These are phyloP conservation scores for Mycalesis mineus DNA, from an alignment of 2,888 invertebrate species.

Conservation along the genomic window DNA sequence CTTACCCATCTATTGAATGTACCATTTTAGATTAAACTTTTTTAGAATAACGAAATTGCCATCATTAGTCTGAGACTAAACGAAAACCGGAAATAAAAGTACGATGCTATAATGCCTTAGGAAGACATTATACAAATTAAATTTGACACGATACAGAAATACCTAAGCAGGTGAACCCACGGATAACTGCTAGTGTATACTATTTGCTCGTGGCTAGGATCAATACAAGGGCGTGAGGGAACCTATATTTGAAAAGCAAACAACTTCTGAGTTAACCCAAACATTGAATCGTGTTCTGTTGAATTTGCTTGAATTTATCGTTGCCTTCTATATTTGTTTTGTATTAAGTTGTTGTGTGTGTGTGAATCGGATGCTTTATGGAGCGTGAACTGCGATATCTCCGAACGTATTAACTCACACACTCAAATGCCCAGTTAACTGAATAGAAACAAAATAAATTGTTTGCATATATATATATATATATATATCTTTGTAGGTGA, in stretches of 20 bases:
- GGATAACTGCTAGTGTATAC: neutral
- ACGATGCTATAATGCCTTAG: too few species aligned
- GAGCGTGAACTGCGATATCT: conserved; percentile 54
- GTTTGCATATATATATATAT: too few species aligned
- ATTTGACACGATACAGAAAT: too few species aligned
- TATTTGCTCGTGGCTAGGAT: conserved; percentile 27
- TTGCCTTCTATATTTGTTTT: conserved; percentile 45
- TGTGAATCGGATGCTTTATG: conserved; percentile 47
- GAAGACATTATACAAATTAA: too few species aligned
- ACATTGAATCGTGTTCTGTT: conserved; percentile 39
- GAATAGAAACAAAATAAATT: conserved; percentile 3
- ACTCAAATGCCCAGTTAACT: neutral
- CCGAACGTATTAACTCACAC: conserved; percentile 34
- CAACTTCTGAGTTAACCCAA: conserved; percentile 41
- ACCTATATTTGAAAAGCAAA: conserved; percentile 48
- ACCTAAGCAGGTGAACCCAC: too few species aligned
- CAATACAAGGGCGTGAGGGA: conserved; percentile 35
- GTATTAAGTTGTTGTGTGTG: conserved; percentile 36
- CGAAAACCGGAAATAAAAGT: too few species aligned
- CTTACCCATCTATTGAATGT: too few species aligned
- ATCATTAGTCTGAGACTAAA: too few species aligned
- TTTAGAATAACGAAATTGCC: too few species aligned
- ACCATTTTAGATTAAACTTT: too few species aligned
- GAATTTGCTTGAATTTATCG: conserved; percentile 45
- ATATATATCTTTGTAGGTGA: too few species aligned